Conservation (phyloP, 2,113 vertebrate species). For the Oreochromis aureus region DNA sequence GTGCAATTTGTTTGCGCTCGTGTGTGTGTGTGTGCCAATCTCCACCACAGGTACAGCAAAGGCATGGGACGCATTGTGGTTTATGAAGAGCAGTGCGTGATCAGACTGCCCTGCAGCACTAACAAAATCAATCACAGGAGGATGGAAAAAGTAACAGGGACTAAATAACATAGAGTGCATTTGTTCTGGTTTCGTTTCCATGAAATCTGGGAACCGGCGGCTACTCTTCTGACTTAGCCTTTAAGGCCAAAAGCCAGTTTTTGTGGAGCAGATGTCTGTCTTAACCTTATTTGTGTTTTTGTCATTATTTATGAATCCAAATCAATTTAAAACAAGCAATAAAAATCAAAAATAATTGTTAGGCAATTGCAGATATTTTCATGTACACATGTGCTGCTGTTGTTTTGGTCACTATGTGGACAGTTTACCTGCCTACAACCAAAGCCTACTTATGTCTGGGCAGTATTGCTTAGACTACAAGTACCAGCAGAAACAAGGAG, state of each 20-base stretch:
- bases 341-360: not conserved
- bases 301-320: not conserved
- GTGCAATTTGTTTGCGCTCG: conserved; percentile 19
- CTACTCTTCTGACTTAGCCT: not conserved
- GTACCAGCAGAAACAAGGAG: not conserved
- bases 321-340: not conserved
- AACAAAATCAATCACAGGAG: conserved; percentile 29
- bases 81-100: conserved; percentile 47
- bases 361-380: not conserved
- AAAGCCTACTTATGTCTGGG: not conserved
- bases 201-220: not conserved
- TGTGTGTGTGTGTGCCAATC: conserved; percentile 23
- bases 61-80: conserved; percentile 50
- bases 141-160: conserved; percentile 30
- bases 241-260: not conserved
- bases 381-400: not conserved
- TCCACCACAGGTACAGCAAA: conserved; percentile 36
- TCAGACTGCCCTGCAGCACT: conserved; percentile 28
- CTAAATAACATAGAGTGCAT: conserved; percentile 5
- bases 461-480: not conserved
- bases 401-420: not conserved
- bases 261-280: not conserved
- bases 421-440: not conserved
- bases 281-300: not conserved
- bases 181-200: not conserved